Percentiles rank a stretch among this genome's conserved stretches.
phyloP scores from a whole-genome alignment of 2,888 invertebrate genomes.

The Chaitophorus viminalis region DNA sequence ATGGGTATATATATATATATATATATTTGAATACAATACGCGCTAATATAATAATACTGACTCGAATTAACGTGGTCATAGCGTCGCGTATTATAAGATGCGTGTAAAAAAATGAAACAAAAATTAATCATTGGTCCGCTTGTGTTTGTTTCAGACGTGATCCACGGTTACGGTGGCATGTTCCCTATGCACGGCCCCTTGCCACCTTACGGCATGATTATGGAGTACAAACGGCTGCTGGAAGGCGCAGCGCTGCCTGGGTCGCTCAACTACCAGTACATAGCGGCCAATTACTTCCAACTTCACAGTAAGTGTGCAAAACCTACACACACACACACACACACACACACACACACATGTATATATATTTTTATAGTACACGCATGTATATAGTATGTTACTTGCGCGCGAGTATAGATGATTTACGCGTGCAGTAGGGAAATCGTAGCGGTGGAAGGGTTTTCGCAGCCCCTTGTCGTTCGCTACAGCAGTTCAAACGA shows the following conservation, averaged over 20 bases:
- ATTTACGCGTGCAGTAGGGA: not conserved
- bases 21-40: not conserved
- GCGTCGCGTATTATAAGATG: not conserved
- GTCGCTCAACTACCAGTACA: constrained; percentile 57
- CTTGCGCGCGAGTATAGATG: not conserved
- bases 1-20: not conserved
- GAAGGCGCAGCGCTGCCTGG: constrained; percentile 55
- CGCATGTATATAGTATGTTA: too few relatives aligned
- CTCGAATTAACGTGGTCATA: not conserved
- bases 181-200: constrained; percentile 56
- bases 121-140: not conserved
- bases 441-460: not conserved
- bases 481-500: constrained; percentile 51
- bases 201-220: constrained; percentile 58
- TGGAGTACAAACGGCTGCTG: constrained; percentile 58
- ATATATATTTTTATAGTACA: too few relatives aligned
- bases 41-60: not conserved
- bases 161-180: constrained; percentile 59
- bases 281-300: constrained; percentile 62
- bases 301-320: constrained; percentile 56
- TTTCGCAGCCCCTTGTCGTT: not conserved
- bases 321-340: not conserved
- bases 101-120: not conserved
- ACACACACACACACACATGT: not conserved
- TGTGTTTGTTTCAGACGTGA: constrained; percentile 48